phyloP scores from a whole-genome alignment of 2,797 vertebrate genomes.

The Luscinia luscinia region DNA sequence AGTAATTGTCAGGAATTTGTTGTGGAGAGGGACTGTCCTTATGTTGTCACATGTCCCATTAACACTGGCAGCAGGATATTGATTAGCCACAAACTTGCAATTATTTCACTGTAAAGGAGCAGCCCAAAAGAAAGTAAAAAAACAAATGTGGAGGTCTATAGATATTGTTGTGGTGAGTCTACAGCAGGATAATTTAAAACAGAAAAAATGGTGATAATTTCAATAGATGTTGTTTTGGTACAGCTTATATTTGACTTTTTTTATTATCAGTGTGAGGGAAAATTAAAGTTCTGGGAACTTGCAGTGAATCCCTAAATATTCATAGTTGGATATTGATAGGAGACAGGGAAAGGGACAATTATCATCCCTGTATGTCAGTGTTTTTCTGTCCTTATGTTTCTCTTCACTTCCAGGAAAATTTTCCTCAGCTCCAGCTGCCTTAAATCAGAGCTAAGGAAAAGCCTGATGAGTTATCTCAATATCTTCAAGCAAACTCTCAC shows the following conservation, averaged over 20 bases:
- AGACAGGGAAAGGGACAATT: neutral
- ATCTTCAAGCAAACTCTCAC: neutral
- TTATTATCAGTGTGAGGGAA: neutral
- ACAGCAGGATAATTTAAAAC: neutral
- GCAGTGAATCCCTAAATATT: neutral
- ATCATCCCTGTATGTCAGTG: rapidly evolving
- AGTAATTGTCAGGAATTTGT: neutral
- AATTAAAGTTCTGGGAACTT: neutral
- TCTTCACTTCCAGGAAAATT: neutral
- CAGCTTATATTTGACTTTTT: neutral
- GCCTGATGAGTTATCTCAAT: neutral
- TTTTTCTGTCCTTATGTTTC: neutral
- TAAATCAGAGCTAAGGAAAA: neutral
- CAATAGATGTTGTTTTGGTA: neutral
- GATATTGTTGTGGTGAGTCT: neutral
- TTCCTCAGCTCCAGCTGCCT: neutral
- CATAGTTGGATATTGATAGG: rapidly evolving
- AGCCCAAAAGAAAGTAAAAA: neutral
- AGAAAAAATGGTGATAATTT: neutral
- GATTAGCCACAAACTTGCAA: neutral
- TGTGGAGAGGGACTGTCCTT: neutral
- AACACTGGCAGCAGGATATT: neutral
- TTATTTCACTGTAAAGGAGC: neutral
- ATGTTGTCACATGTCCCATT: neutral
- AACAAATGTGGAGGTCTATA: neutral